These are phyloP conservation scores for Hemithea aestivaria DNA, from an alignment of 2,888 invertebrate genomes.

Conservation along the genomic window DNA sequence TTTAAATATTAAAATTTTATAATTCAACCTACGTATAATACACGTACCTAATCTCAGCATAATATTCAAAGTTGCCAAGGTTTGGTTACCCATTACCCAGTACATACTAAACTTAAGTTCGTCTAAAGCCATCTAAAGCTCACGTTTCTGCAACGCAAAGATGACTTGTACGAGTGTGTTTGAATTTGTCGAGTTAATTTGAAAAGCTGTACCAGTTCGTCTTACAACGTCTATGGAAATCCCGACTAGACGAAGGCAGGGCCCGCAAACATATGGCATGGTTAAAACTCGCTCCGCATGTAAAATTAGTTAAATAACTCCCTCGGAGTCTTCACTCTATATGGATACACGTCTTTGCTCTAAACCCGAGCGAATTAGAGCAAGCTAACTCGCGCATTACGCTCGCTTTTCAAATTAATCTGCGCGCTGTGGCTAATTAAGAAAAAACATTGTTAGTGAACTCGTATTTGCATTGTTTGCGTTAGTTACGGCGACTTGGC, in stretches of 20 bases:
- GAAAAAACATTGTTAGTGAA: slow-evolving; percentile 52
- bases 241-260: slow-evolving; percentile 34
- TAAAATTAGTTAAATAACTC: slow-evolving; percentile 72
- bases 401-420: slow-evolving; percentile 64
- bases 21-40: too few species aligned
- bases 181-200: slow-evolving; percentile 57
- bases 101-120: slow-evolving; percentile 8
- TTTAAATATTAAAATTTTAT: too few species aligned
- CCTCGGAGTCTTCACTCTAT: slow-evolving; percentile 53
- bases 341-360: slow-evolving; percentile 72
- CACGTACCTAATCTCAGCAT: too few species aligned
- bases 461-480: slow-evolving; percentile 39
- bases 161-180: slow-evolving; percentile 40
- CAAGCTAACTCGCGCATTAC: slow-evolving; percentile 57
- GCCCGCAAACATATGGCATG: slow-evolving; percentile 59
- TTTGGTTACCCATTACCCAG: not conserved
- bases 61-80: too few species aligned
- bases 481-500: slow-evolving; percentile 14
- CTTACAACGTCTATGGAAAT: slow-evolving; percentile 24
- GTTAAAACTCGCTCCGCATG: slow-evolving; percentile 68
- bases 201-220: slow-evolving; percentile 36
- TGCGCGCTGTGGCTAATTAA: slow-evolving; percentile 55
- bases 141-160: slow-evolving; percentile 22
- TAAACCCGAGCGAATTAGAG: slow-evolving; percentile 64
- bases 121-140: slow-evolving; percentile 9